Percentiles rank a stretch among this genome's conserved stretches.
Conservation (phyloP, 2,888 invertebrate species). For the Pyrrhia umbra region DNA sequence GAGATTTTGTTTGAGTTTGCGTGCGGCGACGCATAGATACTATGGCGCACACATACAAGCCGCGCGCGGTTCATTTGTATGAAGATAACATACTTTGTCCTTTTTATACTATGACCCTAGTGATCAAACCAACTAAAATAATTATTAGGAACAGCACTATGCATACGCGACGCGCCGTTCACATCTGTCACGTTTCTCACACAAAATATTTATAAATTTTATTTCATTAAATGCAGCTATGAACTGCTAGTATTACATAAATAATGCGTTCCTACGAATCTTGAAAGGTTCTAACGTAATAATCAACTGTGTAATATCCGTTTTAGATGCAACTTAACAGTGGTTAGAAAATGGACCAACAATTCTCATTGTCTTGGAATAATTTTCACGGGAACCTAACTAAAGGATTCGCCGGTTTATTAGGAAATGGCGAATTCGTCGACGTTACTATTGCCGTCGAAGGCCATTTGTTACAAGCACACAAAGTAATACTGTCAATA, state of each 20-base stretch:
- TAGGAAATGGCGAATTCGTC: slow-evolving; percentile 90
- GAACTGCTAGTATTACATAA: slow-evolving; percentile 62
- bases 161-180: slow-evolving; percentile 70
- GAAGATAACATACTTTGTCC: no score
- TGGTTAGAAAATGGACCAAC: slow-evolving; percentile 91
- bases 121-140: slow-evolving; percentile 7
- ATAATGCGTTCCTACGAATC: not conserved
- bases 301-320: slow-evolving; percentile 22
- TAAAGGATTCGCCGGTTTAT: slow-evolving; percentile 91
- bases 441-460: slow-evolving; percentile 92
- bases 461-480: slow-evolving; percentile 92
- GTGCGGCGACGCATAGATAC: no score
- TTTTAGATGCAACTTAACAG: slow-evolving; percentile 76
- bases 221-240: slow-evolving; percentile 54
- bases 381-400: slow-evolving; percentile 93
- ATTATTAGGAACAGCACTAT: slow-evolving; percentile 49
- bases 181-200: slow-evolving; percentile 70
- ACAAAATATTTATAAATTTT: slow-evolving; percentile 69
- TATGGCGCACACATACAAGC: no score
- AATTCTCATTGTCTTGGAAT: slow-evolving; percentile 93
- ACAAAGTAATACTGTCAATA: slow-evolving; percentile 93
- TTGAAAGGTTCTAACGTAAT: slow-evolving; percentile 13
- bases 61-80: no score
- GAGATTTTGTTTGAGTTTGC: no score
- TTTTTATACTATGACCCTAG: not conserved